Base-by-base conservation (phyloP, 2,113 vertebrate species). In the Pteruthius melanotis region DNA sequence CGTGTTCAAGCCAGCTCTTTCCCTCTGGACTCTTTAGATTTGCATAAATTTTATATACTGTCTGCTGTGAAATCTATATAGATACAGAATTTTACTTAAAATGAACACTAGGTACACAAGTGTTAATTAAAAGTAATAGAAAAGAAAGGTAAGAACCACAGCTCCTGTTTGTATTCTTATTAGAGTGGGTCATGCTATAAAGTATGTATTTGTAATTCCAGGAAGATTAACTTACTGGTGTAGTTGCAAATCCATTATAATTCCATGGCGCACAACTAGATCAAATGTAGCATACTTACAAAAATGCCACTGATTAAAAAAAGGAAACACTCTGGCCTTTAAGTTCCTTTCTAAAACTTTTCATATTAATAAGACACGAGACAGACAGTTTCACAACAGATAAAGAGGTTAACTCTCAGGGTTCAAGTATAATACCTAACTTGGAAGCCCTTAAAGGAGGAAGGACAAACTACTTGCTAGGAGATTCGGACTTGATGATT, bases 241-340 rank as follows among this genome's bases (percentile, higher is more conserved):
- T 23, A 52, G 14, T 44, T 87, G n/a, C 8, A 82, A 64, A 65
- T 30, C 21, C 31, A 30, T 47, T 60, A 18, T 20, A 66, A 61
- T 49, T 77, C 18, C 1, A 2, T 33, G 22, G 12, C 2, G 0
- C 22, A 39, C 4, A 74, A 22, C 27, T 21, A 65, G 35, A 61
- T 13, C 19, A 13, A 61, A 69, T 39, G 22, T 7, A 47, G 7
- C 2, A 13, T 40, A 53, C 61, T 78, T 74, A 70, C 3, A 4
- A 61, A 82, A 61, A 31, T 26, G 53, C 17, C 5, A 27, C 7
- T 39, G 13, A 26, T 59, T 30, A 66, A 85, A 37, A 39, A 42
- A 87, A 84, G 24, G 6, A 53, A 53, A 56, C 12, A 11, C 5
- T 37, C 28, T 65, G 23, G 5, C 17, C 10, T 47, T 54, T 60